Evolutionary conservation across 2,113 vertebrate genomes (phyloP), one percentile per base, ranked within the genome.

Genomic region (Tachycineta bicolor): DNA sequence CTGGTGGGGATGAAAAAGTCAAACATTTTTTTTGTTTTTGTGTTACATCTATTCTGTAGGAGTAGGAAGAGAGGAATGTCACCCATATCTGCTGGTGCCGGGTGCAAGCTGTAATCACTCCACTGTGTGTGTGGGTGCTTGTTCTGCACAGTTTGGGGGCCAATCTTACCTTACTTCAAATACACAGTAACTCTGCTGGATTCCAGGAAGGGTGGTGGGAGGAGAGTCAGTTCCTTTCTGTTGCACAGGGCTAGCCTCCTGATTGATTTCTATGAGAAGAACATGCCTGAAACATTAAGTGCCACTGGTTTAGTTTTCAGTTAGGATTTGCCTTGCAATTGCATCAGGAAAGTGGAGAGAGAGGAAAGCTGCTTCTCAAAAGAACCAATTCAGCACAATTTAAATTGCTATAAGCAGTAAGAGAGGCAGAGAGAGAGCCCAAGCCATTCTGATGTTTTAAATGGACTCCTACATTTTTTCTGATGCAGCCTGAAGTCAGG

Each of bases 21-120:
- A 26, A 60, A 26, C 17, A 2, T 23, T 25, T 60, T 34, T 34
- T 25, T 58, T 59, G 19, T 55, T 68, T 21, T 24, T 69, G 46
- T 37, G 5, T 59, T 90, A 83, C 76, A 95, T 76, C 31, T 56
- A 39, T 83, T 60, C 76, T 53, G 83, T 64, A 75, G 83, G 83
- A 95, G 88, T 74, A 44, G 82, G 88, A 94, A 87, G 69, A 95
- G 84, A 90, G 49, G 90, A 97, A 89, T 49, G 79, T 33, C 41
- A n/a, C 56, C 47, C 2, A 0, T 88, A 56, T 47, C 52, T 74
- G 55, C 56, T 43, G 69, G 23, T 31, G 33, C 83, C 43, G 60
- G 25, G 37, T 68, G 31, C 60, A 64, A 81, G 69, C 80, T 95
- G 44, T 76, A 71, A 83, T 64, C 64, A 24, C 24, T 20, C 23